These are phyloP conservation scores for Stenodera caucasica DNA, from an alignment of 2,888 invertebrate species.

Conservation along the genomic window DNA sequence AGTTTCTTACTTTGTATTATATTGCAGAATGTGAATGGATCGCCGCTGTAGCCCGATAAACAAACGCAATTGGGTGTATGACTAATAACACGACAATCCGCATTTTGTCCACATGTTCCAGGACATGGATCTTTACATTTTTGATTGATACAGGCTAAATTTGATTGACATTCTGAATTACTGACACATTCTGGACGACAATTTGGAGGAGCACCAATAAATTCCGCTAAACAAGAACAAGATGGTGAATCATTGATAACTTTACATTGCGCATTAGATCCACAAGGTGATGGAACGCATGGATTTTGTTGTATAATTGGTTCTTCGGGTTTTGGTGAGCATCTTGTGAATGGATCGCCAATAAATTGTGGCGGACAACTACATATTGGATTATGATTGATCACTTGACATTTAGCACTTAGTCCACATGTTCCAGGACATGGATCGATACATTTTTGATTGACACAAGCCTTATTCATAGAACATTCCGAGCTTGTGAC, in stretches of 20 bases:
- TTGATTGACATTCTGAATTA: slow-evolving; percentile 70
- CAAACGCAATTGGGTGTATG: slow-evolving; percentile 73
- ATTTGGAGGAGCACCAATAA: slow-evolving; percentile 68
- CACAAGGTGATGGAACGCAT: slow-evolving; percentile 74
- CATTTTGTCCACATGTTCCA: slow-evolving; percentile 73
- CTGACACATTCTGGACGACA: slow-evolving; percentile 75
- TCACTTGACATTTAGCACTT: slow-evolving; percentile 60
- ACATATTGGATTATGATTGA: slow-evolving; percentile 64
- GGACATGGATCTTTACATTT: slow-evolving; percentile 77
- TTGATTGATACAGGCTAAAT: slow-evolving; percentile 71
- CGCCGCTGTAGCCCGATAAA: slow-evolving; percentile 60
- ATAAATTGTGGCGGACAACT: slow-evolving; percentile 59
- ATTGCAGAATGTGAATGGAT: slow-evolving; percentile 68
- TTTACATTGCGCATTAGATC: slow-evolving; percentile 64
- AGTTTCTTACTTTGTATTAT: slow-evolving; percentile 33
- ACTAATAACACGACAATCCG: slow-evolving; percentile 72
- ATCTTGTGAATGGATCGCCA: slow-evolving; percentile 70
- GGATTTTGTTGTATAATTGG: slow-evolving; percentile 55
- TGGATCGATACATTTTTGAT: slow-evolving; percentile 65
- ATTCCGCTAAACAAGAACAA: slow-evolving; percentile 65
- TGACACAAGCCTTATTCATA: slow-evolving; percentile 60
- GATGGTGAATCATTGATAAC: slow-evolving; percentile 59
- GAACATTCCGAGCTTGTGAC: slow-evolving; percentile 60
- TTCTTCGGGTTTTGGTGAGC: slow-evolving; percentile 58
- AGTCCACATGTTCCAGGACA: slow-evolving; percentile 62